These are phyloP conservation scores for Rhabdomys dilectus DNA, from an alignment of 2,113 vertebrate species.

Conservation along the genomic window DNA sequence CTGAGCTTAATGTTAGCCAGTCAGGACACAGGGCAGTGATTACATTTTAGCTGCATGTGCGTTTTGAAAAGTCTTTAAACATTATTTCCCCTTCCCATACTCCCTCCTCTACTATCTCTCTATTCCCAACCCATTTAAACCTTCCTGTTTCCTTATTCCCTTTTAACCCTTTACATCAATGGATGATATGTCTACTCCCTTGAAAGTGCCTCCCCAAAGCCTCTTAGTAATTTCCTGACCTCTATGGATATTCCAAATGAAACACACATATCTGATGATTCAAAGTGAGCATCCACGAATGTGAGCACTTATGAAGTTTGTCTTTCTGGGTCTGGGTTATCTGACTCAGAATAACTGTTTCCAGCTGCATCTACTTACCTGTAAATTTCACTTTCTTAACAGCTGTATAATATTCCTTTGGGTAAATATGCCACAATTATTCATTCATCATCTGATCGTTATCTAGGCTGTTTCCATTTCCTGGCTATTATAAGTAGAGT, in stretches of 20 bases:
- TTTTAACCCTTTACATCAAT: neutral
- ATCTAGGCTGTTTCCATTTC: neutral
- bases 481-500: neutral
- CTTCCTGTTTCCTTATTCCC: neutral
- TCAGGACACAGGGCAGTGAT: neutral
- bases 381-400: neutral
- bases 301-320: neutral
- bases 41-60: neutral
- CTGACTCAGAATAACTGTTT: neutral
- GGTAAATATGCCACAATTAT: neutral
- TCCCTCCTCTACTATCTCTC: no score
- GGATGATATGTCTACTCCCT: neutral
- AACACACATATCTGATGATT: neutral
- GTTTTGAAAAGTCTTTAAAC: neutral
- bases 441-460: neutral
- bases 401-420: neutral
- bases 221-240: neutral
- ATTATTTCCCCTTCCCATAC: no score
- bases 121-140: neutral
- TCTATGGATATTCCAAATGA: neutral
- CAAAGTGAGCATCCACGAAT: no score
- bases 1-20: neutral
- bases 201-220: neutral
- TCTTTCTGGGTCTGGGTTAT: neutral
- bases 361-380: neutral